These are phyloP conservation scores for Ormyrus nitidulus DNA, from an alignment of 2,888 invertebrate species.

Conservation along the genomic window DNA sequence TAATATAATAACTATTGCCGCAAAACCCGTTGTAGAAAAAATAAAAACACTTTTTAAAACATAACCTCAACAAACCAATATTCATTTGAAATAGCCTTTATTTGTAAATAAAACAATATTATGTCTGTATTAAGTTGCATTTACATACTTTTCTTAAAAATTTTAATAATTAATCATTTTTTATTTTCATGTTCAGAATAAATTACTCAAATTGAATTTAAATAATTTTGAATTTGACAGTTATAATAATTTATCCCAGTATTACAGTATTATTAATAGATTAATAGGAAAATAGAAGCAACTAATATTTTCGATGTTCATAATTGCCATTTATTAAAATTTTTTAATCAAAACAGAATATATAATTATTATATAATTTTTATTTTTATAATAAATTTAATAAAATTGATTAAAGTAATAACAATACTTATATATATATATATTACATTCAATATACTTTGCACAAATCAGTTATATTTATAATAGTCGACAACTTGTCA, in stretches of 20 bases:
- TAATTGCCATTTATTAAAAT: conserved; percentile 51
- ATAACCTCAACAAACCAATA: conserved; percentile 32
- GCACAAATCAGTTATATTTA: conserved; percentile 29
- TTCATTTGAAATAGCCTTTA: background rate
- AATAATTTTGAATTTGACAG: background rate
- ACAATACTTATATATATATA: conserved; percentile 51
- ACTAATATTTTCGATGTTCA: conserved; percentile 4
- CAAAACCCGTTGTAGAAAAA: background rate
- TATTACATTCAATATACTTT: conserved; percentile 48
- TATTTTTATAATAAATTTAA: conserved; percentile 8
- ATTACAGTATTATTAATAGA: background rate
- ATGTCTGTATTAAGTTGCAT: too few relatives aligned
- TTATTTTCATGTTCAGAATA: too few relatives aligned
- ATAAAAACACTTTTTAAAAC: conserved; percentile 32
- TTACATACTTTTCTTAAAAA: too few relatives aligned
- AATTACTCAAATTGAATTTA: too few relatives aligned
- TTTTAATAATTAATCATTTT: too few relatives aligned
- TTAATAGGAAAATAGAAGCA: background rate
- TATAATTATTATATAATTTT: conserved; percentile 48
- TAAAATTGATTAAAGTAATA: conserved; percentile 54
- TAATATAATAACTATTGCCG: background rate
- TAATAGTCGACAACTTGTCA: conserved; percentile 38
- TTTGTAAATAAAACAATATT: background rate
- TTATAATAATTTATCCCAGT: background rate
- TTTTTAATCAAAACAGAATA: conserved; percentile 52